Base-by-base conservation (phyloP, 2,797 vertebrate genomes). In the Cirrhinus molitorella region DNA sequence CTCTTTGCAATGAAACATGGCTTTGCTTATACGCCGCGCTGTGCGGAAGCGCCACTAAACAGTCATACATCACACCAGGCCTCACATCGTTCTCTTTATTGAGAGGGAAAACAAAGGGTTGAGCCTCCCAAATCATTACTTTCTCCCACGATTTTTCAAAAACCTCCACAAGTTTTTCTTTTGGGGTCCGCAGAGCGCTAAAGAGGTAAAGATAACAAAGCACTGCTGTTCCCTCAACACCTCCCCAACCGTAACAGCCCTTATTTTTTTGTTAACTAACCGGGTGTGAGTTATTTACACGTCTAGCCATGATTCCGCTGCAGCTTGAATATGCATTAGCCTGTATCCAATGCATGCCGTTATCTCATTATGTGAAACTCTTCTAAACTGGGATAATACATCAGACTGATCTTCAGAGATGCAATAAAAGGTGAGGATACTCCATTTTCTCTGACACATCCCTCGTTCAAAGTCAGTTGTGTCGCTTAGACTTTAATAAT, bases 101-200 rank as follows among this genome's bases (percentile, higher is more conserved):
- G 98, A 98, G 96, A 97, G 97, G 95, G 96, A 98, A 98, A 98
- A 98, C 97, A 99, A 97, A 98, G 96, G 96, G 94, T 97, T 98
- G 96, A 97, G 96, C 94, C 93, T 92, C 87, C 95, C 96, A 96
- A 98, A 97, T 98, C 97, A 98, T 98, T 99, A 98, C 95, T 97
- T 81, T 97, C 95, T 95, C 94, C 86, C 92, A 95, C 96, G 90
- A 98, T 98, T 97, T 98, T 98, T 98, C 97, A 99, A 92, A 89
- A 88, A 86, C 91, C 94, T 92, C 95, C 96, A 97, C 97, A 97
- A 97, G 96, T 95, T 96, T 98, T 96, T 96, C 96, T 97, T 97
- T 96, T 96, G 91, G 91, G 92, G 94, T 95, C 93, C 93, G 92
- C 95, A 93, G 96, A 94, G 96, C 94, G 94, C 57, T 95, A 94